Evolutionary conservation across 2,888 invertebrate species (phyloP), one percentile per base, ranked within the genome.

Genomic region (Mythimna albipuncta): DNA sequence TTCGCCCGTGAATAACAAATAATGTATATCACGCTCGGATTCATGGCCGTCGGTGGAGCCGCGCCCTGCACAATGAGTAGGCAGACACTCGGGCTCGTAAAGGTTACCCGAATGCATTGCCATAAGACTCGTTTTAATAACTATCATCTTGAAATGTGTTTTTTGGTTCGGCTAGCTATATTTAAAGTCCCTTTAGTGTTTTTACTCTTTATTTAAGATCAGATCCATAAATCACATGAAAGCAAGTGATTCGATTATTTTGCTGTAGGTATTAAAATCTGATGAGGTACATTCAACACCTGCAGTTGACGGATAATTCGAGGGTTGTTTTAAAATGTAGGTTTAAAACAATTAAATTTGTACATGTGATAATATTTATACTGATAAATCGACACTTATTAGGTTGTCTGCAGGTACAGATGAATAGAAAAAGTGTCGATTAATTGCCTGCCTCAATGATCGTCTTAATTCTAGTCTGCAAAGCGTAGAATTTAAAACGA

Each of bases 1-100:
- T 93, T 94, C 90, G 91, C 87, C 87, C 83, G 90, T 91, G 93
- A 92, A 93, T 94, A 92, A 92, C 90, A 93, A 86, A 86, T 87
- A 79, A 93, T 91, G 47, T 47, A 91, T 87, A 91, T 91, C 88
- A 90, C 83, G 89, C 87, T 83, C 86, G 85, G 86, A 87, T 92
- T 94, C 95, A 95, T 86, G 94, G 95, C 84, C 94, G 92, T 77
- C 89, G 82, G 75, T 83, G 82, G 79, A 81, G 82, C 81, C 81
- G 87, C 87, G 82, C 86, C 87, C 85, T 86, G 84, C 85, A 85
- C 87, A 88, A 88, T 88, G 87, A 89, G 85, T 85, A 85, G 82
- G 80, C 82, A 81, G 73, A 80, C 72, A 84, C 86, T 87, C 88
- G 81, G 85, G 83, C 87, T 83, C 88, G 88, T 92, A 93, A 93